A percentile compares a stretch with the other conserved stretches of the same genome.
Evolutionary conservation across 2,888 invertebrate genomes (phyloP).

Genomic region (Caenorhabditis panamensis): DNA sequence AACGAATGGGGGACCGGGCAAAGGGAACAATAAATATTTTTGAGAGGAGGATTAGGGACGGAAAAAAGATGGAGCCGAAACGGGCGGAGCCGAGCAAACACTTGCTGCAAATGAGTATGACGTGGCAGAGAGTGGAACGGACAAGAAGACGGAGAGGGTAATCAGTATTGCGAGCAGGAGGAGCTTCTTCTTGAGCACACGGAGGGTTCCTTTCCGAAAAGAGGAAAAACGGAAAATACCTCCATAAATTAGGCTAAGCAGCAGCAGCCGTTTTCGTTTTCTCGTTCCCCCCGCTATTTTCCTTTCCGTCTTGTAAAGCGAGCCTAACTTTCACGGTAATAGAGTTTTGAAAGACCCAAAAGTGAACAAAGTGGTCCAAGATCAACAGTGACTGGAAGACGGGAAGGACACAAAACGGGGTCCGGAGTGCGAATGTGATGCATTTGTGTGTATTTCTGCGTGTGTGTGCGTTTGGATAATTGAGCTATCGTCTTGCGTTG

Average conservation of each 20-base stretch:
- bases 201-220: background rate
- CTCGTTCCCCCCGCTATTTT: too few relatives aligned
- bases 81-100: constrained; percentile 39
- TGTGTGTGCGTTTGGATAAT: constrained; percentile 56
- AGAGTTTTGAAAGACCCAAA: constrained; percentile 1
- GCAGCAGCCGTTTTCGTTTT: background rate
- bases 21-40: constrained; percentile 52
- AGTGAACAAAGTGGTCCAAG: background rate
- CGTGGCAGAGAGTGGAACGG: background rate
- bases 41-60: constrained; percentile 37
- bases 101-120: constrained; percentile 14
- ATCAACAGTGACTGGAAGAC: constrained; percentile 12
- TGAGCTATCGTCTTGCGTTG: constrained; percentile 60
- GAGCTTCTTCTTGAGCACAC: background rate
- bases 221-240: constrained; percentile 7
- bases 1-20: background rate
- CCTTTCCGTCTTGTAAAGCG: background rate
- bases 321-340: too few relatives aligned
- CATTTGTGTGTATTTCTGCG: constrained; percentile 42
- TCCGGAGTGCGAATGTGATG: constrained; percentile 46
- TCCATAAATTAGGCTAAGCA: constrained; percentile 11
- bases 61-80: constrained; percentile 20
- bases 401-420: constrained; percentile 35
- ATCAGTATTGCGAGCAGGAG: background rate
- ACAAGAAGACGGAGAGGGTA: background rate